Percentiles rank a stretch among this genome's conserved stretches.
phyloP scores from a whole-genome alignment of 2,888 invertebrate genomes.

The Drosophila lacicola region DNA sequence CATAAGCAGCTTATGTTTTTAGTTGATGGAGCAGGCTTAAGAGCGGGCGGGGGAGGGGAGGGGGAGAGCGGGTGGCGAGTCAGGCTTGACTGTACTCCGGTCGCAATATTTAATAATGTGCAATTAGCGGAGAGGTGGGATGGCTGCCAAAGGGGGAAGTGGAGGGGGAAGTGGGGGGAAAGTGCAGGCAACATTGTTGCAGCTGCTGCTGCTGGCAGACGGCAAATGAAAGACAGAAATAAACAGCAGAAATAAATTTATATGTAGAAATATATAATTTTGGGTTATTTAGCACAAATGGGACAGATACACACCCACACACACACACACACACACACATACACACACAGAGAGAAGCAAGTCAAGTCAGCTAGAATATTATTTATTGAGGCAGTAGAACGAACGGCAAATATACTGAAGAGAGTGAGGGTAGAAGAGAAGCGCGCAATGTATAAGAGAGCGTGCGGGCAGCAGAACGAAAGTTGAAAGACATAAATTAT shows the following conservation, averaged over 20 bases:
- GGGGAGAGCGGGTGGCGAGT: not conserved
- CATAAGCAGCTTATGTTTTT: slow-evolving; percentile 75
- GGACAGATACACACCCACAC: slow-evolving; percentile 3
- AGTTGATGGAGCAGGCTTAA: slow-evolving; percentile 34
- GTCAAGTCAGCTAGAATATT: slow-evolving; percentile 42
- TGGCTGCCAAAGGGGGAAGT: not conserved
- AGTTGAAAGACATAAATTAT: slow-evolving; percentile 80
- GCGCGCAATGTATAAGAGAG: not conserved
- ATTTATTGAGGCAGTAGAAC: slow-evolving; percentile 22
- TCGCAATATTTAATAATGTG: slow-evolving; percentile 71
- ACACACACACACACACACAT: slow-evolving; percentile 9
- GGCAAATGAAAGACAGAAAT: slow-evolving; percentile 22
- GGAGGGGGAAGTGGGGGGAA: not conserved
- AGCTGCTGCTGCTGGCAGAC: slow-evolving; percentile 3
- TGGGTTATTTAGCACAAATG: slow-evolving; percentile 31
- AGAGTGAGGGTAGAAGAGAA: not conserved
- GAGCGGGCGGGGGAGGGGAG: not conserved
- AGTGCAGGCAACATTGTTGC: slow-evolving; percentile 22
- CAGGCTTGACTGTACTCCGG: slow-evolving; percentile 31
- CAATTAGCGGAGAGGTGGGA: slow-evolving; percentile 62
- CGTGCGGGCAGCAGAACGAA: slow-evolving; percentile 70
- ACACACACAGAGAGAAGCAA: slow-evolving; percentile 12
- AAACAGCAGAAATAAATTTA: slow-evolving; percentile 15
- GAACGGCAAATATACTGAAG: no score
- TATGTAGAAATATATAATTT: slow-evolving; percentile 34